These are phyloP conservation scores for Setophaga kirtlandii DNA, from an alignment of 2,113 vertebrate species.

Conservation along the genomic window DNA sequence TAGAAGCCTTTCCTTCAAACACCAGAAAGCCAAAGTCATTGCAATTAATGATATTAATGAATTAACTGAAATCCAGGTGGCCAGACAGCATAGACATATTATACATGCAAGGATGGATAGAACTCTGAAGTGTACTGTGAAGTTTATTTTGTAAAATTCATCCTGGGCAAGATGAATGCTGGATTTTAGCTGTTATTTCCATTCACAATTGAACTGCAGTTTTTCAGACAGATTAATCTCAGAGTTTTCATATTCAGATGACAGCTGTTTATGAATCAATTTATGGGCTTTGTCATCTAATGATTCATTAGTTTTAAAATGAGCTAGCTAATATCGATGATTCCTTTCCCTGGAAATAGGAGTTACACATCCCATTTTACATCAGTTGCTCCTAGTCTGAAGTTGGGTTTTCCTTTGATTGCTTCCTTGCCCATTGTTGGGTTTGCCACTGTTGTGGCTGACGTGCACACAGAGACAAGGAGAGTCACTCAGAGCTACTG, in stretches of 20 bases:
- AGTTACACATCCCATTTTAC: neutral
- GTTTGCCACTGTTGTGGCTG: slow-evolving; percentile 4
- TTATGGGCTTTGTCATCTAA: slow-evolving; percentile 37
- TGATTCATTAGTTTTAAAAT: slow-evolving; percentile 30
- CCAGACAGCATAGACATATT: neutral
- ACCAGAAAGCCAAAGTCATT: neutral
- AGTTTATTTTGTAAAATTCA: neutral
- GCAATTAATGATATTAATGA: neutral
- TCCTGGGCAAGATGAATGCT: neutral
- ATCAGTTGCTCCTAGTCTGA: slow-evolving; percentile 1
- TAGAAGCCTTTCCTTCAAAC: neutral
- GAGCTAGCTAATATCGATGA: neutral
- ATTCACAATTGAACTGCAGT: neutral
- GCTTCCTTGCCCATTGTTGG: neutral
- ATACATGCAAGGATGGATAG: neutral
- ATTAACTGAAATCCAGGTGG: neutral
- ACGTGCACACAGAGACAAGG: slow-evolving; percentile 1
- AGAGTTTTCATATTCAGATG: neutral
- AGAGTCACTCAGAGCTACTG: slow-evolving; percentile 32
- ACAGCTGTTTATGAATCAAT: slow-evolving; percentile 29
- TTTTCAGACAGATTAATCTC: slow-evolving; percentile 4
- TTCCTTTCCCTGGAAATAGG: neutral
- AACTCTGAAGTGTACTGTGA: neutral
- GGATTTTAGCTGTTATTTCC: slow-evolving; percentile 21
- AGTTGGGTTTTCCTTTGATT: neutral